Evolutionary conservation across 2,797 vertebrate genomes (phyloP).

Genomic region (Coregonus ussuriensis): DNA sequence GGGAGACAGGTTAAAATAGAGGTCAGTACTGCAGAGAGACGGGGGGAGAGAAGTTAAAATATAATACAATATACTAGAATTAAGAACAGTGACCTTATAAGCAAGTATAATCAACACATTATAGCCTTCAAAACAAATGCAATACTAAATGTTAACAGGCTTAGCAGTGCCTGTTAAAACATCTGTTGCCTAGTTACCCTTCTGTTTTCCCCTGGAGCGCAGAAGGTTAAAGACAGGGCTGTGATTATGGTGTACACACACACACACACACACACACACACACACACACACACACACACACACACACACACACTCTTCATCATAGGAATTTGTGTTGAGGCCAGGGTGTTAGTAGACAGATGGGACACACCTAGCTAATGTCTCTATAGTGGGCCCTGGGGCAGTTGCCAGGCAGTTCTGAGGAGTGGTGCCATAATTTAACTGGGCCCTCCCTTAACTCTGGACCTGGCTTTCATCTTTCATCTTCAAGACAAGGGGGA

Average conservation of each 20-base stretch:
- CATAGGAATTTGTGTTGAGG: neutral
- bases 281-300: slow-evolving; percentile 14
- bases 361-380: slow-evolving; percentile 57
- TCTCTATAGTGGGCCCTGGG: slow-evolving; percentile 48
- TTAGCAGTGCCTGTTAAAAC: slow-evolving; percentile 26
- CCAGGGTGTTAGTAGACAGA: slow-evolving; percentile 25
- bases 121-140: slow-evolving; percentile 15
- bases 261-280: slow-evolving; percentile 6
- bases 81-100: neutral
- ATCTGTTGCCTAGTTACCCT: slow-evolving; percentile 65
- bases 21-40: too few relatives aligned
- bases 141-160: slow-evolving; percentile 10
- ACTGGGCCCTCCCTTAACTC: slow-evolving; percentile 48
- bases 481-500: slow-evolving; percentile 49
- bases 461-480: slow-evolving; percentile 61
- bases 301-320: neutral
- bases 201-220: slow-evolving; percentile 57
- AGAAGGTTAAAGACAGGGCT: slow-evolving; percentile 57
- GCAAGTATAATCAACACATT: neutral
- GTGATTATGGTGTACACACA: slow-evolving; percentile 69
- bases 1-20: too few relatives aligned
- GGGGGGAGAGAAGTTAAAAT: too few relatives aligned
- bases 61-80: too few relatives aligned
- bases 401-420: slow-evolving; percentile 52
- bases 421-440: slow-evolving; percentile 28